phyloP scores from a whole-genome alignment of 2,888 invertebrate species.

The Atherix ibis region DNA sequence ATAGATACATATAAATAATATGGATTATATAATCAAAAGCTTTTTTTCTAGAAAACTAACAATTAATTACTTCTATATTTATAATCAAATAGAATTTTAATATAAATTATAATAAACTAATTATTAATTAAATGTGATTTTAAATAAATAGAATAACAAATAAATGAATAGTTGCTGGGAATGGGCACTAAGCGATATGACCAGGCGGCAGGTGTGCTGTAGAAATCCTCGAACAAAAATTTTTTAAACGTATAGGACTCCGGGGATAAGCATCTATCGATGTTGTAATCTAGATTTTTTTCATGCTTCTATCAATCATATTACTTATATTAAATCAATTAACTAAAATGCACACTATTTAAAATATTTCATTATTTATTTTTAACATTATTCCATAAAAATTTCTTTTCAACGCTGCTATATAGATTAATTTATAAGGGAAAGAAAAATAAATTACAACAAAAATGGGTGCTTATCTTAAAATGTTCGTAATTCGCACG shows the following conservation, averaged over 20 bases:
- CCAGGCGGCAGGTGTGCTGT: conserved; percentile 45
- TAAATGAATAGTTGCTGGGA: conserved; percentile 31
- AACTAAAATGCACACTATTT: too few species aligned
- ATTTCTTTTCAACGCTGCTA: not conserved
- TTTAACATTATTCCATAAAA: too few species aligned
- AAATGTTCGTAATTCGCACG: too few species aligned
- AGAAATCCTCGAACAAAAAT: conserved; percentile 30
- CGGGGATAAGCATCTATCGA: conserved; percentile 34
- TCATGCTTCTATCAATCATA: too few species aligned
- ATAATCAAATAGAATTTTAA: too few species aligned
- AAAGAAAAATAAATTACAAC: conserved; percentile 32
- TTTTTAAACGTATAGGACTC: conserved; percentile 18
- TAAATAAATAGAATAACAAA: conserved; percentile 3
- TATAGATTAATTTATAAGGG: not conserved
- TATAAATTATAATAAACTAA: too few species aligned
- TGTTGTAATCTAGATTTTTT: conserved; percentile 11
- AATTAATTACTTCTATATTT: too few species aligned
- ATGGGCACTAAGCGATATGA: conserved; percentile 57
- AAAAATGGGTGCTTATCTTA: conserved; percentile 32
- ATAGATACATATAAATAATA: too few species aligned
- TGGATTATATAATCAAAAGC: too few species aligned
- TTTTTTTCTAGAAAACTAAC: too few species aligned
- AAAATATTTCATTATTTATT: too few species aligned
- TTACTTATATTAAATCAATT: not conserved
- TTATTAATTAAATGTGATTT: too few species aligned